A percentile compares a stretch with the other conserved stretches of the same genome.
Evolutionary conservation across 2,113 vertebrate species (phyloP).

Genomic region (Amphilophus citrinellus): DNA sequence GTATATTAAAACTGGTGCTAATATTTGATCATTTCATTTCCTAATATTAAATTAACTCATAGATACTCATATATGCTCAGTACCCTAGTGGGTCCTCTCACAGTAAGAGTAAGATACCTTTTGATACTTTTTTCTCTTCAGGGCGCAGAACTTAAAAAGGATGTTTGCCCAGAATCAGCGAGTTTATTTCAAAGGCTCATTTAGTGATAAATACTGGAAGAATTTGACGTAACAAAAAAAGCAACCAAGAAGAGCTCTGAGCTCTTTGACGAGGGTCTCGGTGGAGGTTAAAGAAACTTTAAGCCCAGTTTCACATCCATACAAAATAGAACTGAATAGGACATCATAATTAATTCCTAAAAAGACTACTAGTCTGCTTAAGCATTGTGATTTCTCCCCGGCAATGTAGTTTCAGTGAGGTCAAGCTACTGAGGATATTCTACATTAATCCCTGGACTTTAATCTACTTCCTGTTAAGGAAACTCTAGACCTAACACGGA

Average conservation of each 20-base stretch:
- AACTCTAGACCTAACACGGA: conserved; percentile 32
- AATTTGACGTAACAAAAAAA: not conserved
- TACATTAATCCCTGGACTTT: not conserved
- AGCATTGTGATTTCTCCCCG: not conserved
- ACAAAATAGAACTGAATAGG: not conserved
- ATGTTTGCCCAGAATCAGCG: not conserved
- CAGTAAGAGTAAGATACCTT: not conserved
- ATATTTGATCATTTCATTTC: not conserved
- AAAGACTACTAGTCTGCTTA: not conserved
- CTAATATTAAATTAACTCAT: not conserved
- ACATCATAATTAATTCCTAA: not conserved
- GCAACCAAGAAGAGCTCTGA: not conserved
- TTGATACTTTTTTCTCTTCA: not conserved
- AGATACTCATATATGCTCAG: not conserved
- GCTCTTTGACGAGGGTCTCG: not conserved
- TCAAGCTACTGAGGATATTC: not conserved
- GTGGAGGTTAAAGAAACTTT: not conserved
- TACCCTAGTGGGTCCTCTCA: not conserved
- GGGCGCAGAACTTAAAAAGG: not conserved
- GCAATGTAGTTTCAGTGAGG: not conserved
- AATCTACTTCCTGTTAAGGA: conserved; percentile 30
- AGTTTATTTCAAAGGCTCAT: conserved; percentile 2
- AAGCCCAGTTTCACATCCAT: not conserved
- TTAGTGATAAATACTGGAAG: conserved; percentile 4
- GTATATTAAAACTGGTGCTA: not conserved